Conservation (phyloP, 2,113 vertebrate genomes). For the Ranitomeya imitator region DNA sequence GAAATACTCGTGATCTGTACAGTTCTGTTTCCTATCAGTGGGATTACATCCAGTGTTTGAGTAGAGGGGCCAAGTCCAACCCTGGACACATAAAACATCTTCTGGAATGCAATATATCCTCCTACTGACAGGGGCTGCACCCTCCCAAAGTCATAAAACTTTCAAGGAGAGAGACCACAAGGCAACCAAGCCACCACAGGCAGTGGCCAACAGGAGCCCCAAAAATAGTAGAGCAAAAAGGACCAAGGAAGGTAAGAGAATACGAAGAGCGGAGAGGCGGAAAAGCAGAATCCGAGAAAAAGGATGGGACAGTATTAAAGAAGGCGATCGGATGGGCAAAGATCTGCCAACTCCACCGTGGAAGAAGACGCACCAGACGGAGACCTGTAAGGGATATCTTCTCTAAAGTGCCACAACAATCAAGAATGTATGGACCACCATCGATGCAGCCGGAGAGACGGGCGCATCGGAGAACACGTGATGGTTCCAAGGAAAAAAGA, state of each 20-base stretch:
- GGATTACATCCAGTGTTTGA: neutral
- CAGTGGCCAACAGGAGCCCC: neutral
- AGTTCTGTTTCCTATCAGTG: conserved; percentile 20
- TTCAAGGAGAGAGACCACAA: neutral
- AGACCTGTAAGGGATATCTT: neutral
- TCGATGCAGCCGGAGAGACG: neutral
- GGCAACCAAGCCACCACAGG: neutral
- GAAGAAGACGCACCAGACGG: neutral
- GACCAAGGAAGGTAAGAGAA: neutral
- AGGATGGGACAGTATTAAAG: neutral
- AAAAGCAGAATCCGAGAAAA: neutral
- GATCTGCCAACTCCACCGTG: conserved; percentile 2
- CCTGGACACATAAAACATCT: conserved; percentile 7
- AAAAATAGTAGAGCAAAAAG: neutral
- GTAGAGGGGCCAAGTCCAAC: neutral
- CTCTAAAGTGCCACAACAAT: conserved; percentile 15
- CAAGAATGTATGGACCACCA: conserved; percentile 30
- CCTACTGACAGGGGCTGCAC: neutral
- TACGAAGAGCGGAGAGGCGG: neutral
- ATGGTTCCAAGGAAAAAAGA: neutral
- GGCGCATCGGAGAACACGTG: neutral
- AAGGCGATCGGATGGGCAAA: neutral
- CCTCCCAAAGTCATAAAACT: neutral
- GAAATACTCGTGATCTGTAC: neutral
- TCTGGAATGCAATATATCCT: conserved; percentile 19